phyloP scores from a whole-genome alignment of 2,113 vertebrate species.

The Notarius quadriscutis region DNA sequence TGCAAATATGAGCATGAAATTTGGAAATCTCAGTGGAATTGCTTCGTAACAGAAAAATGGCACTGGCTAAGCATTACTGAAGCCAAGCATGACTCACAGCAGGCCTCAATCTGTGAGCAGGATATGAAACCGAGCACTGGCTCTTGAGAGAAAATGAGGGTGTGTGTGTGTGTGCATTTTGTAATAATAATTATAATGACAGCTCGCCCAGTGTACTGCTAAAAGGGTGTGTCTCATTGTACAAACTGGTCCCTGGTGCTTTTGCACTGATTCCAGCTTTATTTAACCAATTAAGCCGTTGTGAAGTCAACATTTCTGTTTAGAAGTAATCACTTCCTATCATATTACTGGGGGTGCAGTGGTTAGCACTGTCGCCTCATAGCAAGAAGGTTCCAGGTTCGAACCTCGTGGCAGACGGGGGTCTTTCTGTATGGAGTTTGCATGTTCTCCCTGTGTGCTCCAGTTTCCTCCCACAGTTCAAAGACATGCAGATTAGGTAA shows the following conservation, averaged over 20 bases:
- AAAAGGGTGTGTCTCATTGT: not conserved
- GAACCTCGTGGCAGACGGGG: too few relatives aligned
- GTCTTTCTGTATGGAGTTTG: too few relatives aligned
- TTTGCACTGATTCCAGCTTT: not conserved
- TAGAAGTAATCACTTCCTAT: not conserved
- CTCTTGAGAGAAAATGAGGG: conserved; percentile 13
- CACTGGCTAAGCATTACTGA: not conserved
- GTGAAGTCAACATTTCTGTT: not conserved
- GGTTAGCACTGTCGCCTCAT: too few relatives aligned
- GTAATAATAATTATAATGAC: conserved; percentile 14
- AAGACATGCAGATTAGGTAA: too few relatives aligned
- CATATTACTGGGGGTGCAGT: not conserved
- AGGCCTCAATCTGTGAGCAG: conserved; percentile 2
- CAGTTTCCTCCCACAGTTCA: too few relatives aligned
- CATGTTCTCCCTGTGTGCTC: too few relatives aligned
- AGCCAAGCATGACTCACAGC: conserved; percentile 39
- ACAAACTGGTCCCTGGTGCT: not conserved
- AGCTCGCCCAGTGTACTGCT: not conserved
- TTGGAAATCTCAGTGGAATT: conserved; percentile 33
- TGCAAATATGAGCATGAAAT: not conserved
- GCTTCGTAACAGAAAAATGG: conserved; percentile 14
- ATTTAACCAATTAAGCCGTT: not conserved
- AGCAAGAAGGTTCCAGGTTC: too few relatives aligned
- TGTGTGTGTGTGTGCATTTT: conserved; percentile 39
- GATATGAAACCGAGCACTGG: conserved; percentile 22